These are phyloP conservation scores for Bubalus kerabau DNA, from an alignment of 2,113 vertebrate species.

Conservation along the genomic window DNA sequence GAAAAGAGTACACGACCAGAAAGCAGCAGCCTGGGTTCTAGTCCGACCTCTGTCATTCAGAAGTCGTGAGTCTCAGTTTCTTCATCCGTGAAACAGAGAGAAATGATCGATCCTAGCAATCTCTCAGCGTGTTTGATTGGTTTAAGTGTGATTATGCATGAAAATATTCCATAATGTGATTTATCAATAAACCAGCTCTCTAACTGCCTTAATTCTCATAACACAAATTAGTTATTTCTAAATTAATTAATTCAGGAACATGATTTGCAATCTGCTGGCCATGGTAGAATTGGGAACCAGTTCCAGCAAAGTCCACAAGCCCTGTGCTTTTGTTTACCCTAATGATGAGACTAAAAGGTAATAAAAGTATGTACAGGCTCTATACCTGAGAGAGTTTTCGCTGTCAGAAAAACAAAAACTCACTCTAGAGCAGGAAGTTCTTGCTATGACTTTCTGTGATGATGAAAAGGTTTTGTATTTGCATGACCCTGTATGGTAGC, in stretches of 20 bases:
- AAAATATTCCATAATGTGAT: neutral
- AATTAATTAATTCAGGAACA: neutral
- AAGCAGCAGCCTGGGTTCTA: neutral
- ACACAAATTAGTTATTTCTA: neutral
- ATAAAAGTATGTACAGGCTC: neutral
- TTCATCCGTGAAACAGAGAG: neutral
- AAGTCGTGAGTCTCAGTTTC: neutral
- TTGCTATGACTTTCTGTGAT: neutral
- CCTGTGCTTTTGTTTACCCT: neutral
- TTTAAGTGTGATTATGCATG: neutral
- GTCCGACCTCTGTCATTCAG: neutral
- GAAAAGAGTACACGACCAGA: neutral
- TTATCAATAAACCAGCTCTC: neutral
- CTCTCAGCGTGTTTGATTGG: neutral
- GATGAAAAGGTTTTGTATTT: neutral
- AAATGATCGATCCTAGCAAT: neutral
- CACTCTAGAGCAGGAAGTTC: neutral
- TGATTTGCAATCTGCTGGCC: neutral
- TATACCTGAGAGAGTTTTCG: neutral
- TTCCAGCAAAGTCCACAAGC: neutral
- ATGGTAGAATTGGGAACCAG: neutral
- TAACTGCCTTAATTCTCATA: conserved; percentile 3
- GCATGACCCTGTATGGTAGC: neutral
- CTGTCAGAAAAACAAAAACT: neutral
- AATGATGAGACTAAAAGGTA: neutral